phyloP scores from a whole-genome alignment of 1,140 invertebrate species.

The Homarus americanus region DNA sequence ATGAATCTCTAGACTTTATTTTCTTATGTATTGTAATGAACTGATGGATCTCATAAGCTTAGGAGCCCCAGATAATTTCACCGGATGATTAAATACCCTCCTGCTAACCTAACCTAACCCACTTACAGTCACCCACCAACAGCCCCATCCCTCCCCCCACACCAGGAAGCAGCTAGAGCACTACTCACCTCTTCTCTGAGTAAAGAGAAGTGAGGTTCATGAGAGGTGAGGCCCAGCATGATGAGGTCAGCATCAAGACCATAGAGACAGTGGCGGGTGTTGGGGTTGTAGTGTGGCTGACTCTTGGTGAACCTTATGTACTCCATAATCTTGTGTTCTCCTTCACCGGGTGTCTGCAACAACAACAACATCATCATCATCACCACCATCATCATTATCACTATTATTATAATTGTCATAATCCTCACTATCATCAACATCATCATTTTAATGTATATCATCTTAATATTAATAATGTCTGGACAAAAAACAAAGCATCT shows the following conservation, averaged over 20 bases:
- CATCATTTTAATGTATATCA: not conserved
- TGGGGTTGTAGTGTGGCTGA: constrained; percentile 89
- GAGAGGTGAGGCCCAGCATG: constrained; percentile 94
- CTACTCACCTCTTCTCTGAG: constrained; percentile 91
- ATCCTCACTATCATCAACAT: not conserved
- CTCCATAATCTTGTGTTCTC: constrained; percentile 99
- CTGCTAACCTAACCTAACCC: no score
- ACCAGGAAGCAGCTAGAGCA: not conserved
- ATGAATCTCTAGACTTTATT: no score
- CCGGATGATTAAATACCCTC: no score
- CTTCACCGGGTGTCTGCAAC: constrained; percentile 92
- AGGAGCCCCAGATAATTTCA: no score
- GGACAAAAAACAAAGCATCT: not conserved
- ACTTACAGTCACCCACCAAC: no score
- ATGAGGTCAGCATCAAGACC: constrained; percentile 98
- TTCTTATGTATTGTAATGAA: no score
- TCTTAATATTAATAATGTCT: not conserved
- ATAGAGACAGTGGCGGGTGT: constrained; percentile 96
- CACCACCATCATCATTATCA: not conserved
- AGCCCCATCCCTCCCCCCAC: no score
- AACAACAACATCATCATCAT: not conserved
- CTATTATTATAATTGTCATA: not conserved
- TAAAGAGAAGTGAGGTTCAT: constrained; percentile 96
- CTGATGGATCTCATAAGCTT: no score
- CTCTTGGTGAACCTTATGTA: constrained; percentile 93